Percentiles rank a stretch among this genome's conserved stretches.
phyloP scores from a whole-genome alignment of 2,888 invertebrate genomes.

The Stenchaetothrips biformis region DNA sequence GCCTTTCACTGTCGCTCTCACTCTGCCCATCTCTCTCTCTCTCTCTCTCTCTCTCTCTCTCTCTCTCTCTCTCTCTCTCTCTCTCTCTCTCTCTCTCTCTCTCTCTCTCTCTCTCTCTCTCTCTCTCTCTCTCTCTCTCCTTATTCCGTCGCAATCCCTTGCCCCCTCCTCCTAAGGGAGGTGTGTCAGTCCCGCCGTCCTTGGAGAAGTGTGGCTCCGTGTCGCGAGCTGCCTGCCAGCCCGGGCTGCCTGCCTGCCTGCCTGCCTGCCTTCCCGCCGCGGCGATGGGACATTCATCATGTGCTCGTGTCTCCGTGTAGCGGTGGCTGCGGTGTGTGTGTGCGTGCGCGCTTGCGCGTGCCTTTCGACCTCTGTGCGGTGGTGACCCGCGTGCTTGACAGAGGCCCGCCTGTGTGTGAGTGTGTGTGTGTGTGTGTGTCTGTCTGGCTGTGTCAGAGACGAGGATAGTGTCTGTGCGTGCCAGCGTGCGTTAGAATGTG shows the following conservation, averaged over 20 bases:
- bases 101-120: slow-evolving; percentile 13
- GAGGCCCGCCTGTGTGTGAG: no score
- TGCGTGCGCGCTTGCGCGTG: no score
- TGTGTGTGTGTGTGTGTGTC: not conserved
- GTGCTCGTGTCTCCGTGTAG: not conserved
- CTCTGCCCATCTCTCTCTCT: slow-evolving; percentile 23
- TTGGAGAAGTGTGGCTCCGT: no score
- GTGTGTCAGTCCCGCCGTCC: no score
- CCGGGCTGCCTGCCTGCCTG: not conserved
- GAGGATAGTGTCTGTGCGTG: no score
- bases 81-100: slow-evolving; percentile 11
- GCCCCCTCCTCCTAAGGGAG: not conserved
- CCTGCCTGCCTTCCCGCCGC: not conserved
- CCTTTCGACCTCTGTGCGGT: no score
- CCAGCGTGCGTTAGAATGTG: no score
- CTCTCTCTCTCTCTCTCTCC: slow-evolving; percentile 10
- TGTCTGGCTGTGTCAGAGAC: slow-evolving; percentile 16
- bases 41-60: slow-evolving; percentile 22
- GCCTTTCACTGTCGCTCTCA: not conserved
- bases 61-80: slow-evolving; percentile 28
- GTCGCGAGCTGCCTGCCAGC: not conserved
- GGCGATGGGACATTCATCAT: not conserved
- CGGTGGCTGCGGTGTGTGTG: no score
- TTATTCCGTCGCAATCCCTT: not conserved
- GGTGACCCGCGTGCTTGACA: no score